Evolutionary conservation across 2,113 vertebrate genomes (phyloP).

Genomic region (Illadopsis cleaveri): DNA sequence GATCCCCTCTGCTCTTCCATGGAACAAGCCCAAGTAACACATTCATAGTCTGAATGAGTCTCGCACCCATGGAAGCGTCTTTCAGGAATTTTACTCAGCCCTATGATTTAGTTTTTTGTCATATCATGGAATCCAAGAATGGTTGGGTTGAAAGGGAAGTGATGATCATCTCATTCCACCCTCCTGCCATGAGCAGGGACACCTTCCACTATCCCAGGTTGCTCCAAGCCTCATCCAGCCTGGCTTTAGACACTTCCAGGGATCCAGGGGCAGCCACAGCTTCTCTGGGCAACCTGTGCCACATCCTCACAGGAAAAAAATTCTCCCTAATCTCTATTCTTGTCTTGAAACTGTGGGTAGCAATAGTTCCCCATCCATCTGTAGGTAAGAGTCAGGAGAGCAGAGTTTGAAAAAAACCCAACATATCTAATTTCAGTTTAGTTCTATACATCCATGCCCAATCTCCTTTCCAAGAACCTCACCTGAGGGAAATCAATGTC

Average conservation of each 20-base stretch:
- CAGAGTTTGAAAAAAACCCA: neutral
- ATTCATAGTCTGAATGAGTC: neutral
- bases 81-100: neutral
- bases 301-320: neutral
- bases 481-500: neutral
- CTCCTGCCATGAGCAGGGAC: neutral
- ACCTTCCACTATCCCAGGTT: neutral
- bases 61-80: neutral
- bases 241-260: neutral
- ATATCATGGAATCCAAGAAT: neutral
- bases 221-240: fast-evolving
- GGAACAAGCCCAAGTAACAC: neutral
- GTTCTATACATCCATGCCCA: neutral
- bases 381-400: neutral
- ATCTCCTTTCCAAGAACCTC: neutral
- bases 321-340: neutral
- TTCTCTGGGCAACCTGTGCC: neutral
- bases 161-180: neutral
- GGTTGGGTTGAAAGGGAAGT: neutral
- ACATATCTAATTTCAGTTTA: neutral
- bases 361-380: neutral
- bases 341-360: neutral
- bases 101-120: neutral
- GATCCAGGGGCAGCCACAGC: neutral
- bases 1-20: neutral